phyloP scores from a whole-genome alignment of 2,797 vertebrate genomes.

The Bovichtus variegatus region DNA sequence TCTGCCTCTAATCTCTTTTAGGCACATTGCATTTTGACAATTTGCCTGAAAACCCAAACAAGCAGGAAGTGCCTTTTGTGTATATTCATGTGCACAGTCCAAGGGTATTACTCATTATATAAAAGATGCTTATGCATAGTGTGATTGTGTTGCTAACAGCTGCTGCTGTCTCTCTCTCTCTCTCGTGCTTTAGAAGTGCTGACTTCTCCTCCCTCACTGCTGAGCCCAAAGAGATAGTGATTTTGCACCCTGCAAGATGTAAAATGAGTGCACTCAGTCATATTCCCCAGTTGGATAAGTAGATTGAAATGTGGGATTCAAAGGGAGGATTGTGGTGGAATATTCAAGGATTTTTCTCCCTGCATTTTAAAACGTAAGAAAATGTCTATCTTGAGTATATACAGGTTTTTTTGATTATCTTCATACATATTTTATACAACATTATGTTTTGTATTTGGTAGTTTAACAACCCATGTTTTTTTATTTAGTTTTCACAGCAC shows the following conservation, averaged over 20 bases:
- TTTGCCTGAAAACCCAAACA: constrained; percentile 47
- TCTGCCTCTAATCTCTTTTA: constrained; percentile 62
- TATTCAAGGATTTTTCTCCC: background rate
- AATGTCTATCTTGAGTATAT: background rate
- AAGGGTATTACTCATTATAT: constrained; percentile 71
- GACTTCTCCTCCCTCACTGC: constrained; percentile 38
- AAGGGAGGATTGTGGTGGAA: constrained; percentile 37
- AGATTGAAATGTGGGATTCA: constrained; percentile 55
- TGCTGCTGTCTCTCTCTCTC: constrained; percentile 54
- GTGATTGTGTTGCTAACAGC: constrained; percentile 68
- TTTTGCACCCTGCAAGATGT: constrained; percentile 69
- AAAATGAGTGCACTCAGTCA: constrained; percentile 71
- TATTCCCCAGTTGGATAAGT: constrained; percentile 51
- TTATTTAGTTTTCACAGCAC: background rate
- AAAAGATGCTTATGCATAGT: constrained; percentile 64
- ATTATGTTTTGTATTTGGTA: background rate
- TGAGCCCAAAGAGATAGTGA: constrained; percentile 74
- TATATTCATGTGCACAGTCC: constrained; percentile 54
- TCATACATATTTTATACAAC: background rate
- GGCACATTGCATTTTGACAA: constrained; percentile 64
- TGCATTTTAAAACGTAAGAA: constrained; percentile 18
- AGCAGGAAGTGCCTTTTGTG: constrained; percentile 50
- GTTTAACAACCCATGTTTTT: background rate
- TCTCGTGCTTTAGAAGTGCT: background rate
- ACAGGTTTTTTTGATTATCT: background rate